phyloP scores from a whole-genome alignment of 2,888 invertebrate genomes.

The Lochmaea capreae region DNA sequence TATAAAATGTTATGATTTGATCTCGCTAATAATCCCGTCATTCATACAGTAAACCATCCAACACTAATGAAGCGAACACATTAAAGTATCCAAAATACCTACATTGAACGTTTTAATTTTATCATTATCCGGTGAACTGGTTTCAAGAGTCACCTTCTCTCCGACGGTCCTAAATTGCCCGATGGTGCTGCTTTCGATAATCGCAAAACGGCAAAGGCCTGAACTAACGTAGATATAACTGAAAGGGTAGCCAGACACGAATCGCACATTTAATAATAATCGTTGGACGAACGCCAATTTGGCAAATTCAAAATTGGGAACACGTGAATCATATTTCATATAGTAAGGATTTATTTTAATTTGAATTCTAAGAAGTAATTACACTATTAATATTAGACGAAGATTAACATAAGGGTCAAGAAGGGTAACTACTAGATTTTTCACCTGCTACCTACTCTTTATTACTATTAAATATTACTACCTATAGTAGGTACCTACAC shows the following conservation, averaged over 20 bases:
- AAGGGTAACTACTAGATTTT: no score
- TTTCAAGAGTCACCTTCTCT: slow-evolving; percentile 18
- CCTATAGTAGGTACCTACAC: no score
- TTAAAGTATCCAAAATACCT: background rate
- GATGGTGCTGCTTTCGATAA: slow-evolving; percentile 49
- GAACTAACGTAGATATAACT: slow-evolving; percentile 48
- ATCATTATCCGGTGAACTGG: slow-evolving; percentile 22
- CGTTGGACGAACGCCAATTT: slow-evolving; percentile 48
- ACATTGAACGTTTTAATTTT: background rate
- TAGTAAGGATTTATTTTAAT: background rate
- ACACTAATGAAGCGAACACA: background rate
- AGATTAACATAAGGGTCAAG: no score
- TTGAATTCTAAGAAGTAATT: background rate
- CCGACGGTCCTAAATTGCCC: slow-evolving; percentile 24
- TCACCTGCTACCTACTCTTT: no score
- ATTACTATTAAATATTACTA: no score
- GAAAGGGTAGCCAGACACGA: slow-evolving; percentile 27
- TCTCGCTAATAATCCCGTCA: background rate
- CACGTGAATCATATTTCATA: no score
- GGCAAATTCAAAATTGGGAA: slow-evolving; percentile 6
- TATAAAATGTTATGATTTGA: background rate
- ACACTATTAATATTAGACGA: no score
- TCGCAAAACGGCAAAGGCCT: slow-evolving; percentile 43
- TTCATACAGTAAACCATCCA: background rate
- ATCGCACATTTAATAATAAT: slow-evolving; percentile 15